Conservation (phyloP, 2,113 vertebrate species). For the Mungos mungo region DNA sequence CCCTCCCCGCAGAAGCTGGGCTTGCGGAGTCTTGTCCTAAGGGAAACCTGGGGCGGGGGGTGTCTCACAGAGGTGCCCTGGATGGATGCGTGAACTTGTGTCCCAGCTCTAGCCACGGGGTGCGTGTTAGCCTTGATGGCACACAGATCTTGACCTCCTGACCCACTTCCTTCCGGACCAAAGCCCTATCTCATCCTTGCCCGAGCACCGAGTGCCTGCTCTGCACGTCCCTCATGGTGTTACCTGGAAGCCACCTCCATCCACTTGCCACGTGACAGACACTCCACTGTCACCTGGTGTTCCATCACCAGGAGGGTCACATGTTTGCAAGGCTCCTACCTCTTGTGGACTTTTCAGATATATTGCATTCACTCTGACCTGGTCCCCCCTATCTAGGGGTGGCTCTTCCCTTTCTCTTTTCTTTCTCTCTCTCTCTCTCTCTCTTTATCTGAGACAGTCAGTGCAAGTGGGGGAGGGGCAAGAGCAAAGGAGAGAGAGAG, state of each 20-base stretch:
- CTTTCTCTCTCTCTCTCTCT: no score
- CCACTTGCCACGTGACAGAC: background rate
- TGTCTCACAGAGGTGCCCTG: fast-evolving
- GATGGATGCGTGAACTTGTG: fast-evolving
- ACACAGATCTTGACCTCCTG: background rate
- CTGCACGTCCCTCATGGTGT: background rate
- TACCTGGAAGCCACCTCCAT: background rate
- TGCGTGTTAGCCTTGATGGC: background rate
- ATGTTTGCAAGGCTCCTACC: background rate
- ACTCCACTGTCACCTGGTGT: background rate
- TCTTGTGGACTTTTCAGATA: background rate
- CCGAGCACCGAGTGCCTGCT: background rate
- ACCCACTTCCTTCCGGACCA: background rate
- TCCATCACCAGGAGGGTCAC: no score
- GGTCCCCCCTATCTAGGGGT: fast-evolving
- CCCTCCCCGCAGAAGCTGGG: background rate
- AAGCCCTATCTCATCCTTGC: background rate
- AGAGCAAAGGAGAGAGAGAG: no score
- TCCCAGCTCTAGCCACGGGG: background rate
- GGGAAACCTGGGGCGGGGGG: background rate
- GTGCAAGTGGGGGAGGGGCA: no score
- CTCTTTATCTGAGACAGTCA: no score
- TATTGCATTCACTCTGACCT: fast-evolving
- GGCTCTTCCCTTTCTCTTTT: background rate
- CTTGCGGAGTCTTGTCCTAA: background rate